These are phyloP conservation scores for Cryptocheilus praepositus DNA, from an alignment of 2,888 invertebrate species.

Conservation along the genomic window DNA sequence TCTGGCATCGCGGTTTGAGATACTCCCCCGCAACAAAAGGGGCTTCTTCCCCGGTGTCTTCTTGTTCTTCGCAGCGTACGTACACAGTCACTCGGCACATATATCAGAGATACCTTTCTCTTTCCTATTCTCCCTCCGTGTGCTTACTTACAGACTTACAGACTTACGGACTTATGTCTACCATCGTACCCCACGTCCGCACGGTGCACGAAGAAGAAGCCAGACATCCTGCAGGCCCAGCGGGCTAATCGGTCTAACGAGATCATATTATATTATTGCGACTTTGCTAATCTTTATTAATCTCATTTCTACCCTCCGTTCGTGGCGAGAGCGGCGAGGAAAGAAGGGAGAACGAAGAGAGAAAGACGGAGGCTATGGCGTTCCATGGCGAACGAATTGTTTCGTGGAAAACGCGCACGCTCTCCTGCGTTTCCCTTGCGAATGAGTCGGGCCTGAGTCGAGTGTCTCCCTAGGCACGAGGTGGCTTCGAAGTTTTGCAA, in stretches of 20 bases:
- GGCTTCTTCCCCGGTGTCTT: constrained; percentile 61
- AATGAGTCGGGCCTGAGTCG: too few relatives aligned
- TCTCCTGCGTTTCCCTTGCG: constrained; percentile 14
- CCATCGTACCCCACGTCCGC: constrained; percentile 39
- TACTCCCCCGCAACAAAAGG: constrained; percentile 50
- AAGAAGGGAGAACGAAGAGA: too few relatives aligned
- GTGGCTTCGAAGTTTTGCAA: too few relatives aligned
- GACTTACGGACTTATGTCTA: constrained; percentile 55
- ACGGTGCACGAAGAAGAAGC: constrained; percentile 63
- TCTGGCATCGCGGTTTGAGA: constrained; percentile 67
- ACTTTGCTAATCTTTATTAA: constrained; percentile 73
- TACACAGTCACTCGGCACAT: too few relatives aligned
- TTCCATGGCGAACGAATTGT: constrained; percentile 30
- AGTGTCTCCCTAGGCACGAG: too few relatives aligned
- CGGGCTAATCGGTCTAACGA: constrained; percentile 72
- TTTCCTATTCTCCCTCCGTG: constrained; percentile 60
- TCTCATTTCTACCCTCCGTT: constrained; percentile 61
- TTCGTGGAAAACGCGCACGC: constrained; percentile 15
- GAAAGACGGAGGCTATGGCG: too few relatives aligned
- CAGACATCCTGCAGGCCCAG: constrained; percentile 70
- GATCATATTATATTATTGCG: constrained; percentile 73
- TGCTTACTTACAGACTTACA: constrained; percentile 68
- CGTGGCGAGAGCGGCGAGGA: too few relatives aligned
- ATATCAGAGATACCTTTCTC: too few relatives aligned
- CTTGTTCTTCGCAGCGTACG: not conserved